These are phyloP conservation scores for Copidosoma aretas DNA, from an alignment of 2,888 invertebrate genomes.

Conservation along the genomic window DNA sequence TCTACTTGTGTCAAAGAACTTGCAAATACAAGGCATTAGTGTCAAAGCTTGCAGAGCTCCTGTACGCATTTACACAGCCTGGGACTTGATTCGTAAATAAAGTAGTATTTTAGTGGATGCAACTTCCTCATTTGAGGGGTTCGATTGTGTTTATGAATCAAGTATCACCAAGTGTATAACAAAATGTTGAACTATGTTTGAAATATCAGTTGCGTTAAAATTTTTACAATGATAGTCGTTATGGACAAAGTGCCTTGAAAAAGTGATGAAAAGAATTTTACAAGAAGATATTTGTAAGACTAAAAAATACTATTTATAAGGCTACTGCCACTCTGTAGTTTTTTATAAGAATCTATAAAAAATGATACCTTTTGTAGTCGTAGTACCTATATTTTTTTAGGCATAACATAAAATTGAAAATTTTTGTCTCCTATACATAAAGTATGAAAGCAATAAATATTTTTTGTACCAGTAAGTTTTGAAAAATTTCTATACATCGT, in stretches of 20 bases:
- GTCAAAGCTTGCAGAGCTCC: not conserved
- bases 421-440: constrained; percentile 14
- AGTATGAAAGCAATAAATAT: constrained; percentile 23
- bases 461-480: constrained; percentile 21
- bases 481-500: constrained; percentile 5
- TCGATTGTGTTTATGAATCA: constrained; percentile 10
- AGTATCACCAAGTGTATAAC: not conserved
- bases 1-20: not conserved
- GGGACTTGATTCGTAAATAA: no score
- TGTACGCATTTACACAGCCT: no score
- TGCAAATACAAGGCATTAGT: no score
- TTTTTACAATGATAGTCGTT: constrained; percentile 11
- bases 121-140: no score
- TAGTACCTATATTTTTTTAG: constrained; percentile 9
- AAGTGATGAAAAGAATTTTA: constrained; percentile 5
- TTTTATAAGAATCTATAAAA: constrained; percentile 24
- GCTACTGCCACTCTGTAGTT: constrained; percentile 24
- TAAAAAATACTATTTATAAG: constrained; percentile 29
- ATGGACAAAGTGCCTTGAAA: constrained; percentile 42
- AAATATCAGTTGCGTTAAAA: constrained; percentile 27
- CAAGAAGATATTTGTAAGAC: constrained; percentile 12
- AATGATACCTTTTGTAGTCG: constrained; percentile 27
- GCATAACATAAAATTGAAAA: constrained; percentile 5
- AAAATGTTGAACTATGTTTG: constrained; percentile 24
- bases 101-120: no score